phyloP scores from a whole-genome alignment of 2,113 vertebrate species.

The Varanus komodoensis region DNA sequence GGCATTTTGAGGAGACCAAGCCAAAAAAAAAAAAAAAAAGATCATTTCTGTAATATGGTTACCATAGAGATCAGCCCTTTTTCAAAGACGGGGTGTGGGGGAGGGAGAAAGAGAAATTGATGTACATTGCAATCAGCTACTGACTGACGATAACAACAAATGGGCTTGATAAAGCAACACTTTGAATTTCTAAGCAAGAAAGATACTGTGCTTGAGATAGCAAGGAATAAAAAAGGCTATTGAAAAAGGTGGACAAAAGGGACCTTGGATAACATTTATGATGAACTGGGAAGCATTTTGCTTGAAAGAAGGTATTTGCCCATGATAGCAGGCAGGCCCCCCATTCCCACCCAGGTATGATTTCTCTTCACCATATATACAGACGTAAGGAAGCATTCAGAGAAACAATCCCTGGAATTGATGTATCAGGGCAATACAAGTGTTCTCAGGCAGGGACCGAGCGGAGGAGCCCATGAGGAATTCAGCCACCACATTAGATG shows the following conservation, averaged over 20 bases:
- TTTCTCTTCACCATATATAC: constrained; percentile 52
- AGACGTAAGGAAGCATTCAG: constrained; percentile 39
- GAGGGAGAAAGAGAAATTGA: constrained; percentile 14
- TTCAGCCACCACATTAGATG: background rate
- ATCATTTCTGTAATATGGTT: constrained; percentile 73
- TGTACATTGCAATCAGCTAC: constrained; percentile 66
- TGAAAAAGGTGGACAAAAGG: constrained; percentile 24
- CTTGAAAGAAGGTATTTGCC: constrained; percentile 47
- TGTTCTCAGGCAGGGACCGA: background rate
- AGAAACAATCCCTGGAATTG: background rate
- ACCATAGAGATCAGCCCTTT: constrained; percentile 77
- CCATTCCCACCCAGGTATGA: constrained; percentile 47
- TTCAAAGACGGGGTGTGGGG: constrained; percentile 46
- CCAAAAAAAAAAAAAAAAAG: constrained; percentile 39
- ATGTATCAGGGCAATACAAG: background rate
- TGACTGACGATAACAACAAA: constrained; percentile 60
- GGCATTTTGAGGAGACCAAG: constrained; percentile 76
- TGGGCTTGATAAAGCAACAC: constrained; percentile 62
- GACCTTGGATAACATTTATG: constrained; percentile 33
- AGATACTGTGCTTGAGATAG: constrained; percentile 57
- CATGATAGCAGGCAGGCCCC: constrained; percentile 40
- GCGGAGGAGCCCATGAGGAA: background rate
- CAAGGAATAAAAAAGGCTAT: constrained; percentile 52
- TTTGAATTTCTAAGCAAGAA: constrained; percentile 59
- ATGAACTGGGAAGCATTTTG: constrained; percentile 50